Evolutionary conservation across 2,113 vertebrate species (phyloP).

Genomic region (Myiozetetes cayanensis): DNA sequence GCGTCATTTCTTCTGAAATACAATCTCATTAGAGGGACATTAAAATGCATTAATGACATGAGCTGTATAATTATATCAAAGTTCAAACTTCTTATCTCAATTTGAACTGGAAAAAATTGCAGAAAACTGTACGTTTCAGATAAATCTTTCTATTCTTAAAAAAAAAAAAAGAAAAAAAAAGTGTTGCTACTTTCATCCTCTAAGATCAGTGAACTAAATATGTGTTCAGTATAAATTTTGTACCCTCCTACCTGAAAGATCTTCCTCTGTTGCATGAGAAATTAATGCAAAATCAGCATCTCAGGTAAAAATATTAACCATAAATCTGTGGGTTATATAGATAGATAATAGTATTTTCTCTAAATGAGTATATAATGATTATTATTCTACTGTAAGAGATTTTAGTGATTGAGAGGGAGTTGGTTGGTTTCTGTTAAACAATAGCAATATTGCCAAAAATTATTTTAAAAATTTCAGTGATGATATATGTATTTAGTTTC

Average conservation of each 20-base stretch:
- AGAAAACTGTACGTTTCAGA: not conserved
- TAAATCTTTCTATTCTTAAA: not conserved
- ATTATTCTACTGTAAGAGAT: not conserved
- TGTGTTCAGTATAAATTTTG: not conserved
- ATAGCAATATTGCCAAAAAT: not conserved
- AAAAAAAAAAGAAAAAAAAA: not conserved
- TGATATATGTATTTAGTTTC: not conserved
- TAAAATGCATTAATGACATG: not conserved
- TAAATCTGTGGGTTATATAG: not conserved
- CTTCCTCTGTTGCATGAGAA: not conserved
- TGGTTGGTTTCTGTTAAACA: not conserved
- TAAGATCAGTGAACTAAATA: constrained; percentile 13
- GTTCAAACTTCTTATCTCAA: not conserved
- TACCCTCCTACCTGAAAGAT: not conserved
- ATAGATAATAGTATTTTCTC: not conserved
- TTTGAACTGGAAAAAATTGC: not conserved
- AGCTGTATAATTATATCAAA: not conserved
- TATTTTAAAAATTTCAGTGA: not conserved
- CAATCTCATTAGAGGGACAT: not conserved
- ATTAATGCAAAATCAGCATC: not conserved
- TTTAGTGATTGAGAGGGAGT: not conserved
- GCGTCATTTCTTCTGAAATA: not conserved
- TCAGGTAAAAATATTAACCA: not conserved
- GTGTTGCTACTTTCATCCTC: not conserved
- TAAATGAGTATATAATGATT: not conserved